Base-by-base conservation (phyloP, 2,113 vertebrate genomes). In the Acanthochromis polyacanthus region DNA sequence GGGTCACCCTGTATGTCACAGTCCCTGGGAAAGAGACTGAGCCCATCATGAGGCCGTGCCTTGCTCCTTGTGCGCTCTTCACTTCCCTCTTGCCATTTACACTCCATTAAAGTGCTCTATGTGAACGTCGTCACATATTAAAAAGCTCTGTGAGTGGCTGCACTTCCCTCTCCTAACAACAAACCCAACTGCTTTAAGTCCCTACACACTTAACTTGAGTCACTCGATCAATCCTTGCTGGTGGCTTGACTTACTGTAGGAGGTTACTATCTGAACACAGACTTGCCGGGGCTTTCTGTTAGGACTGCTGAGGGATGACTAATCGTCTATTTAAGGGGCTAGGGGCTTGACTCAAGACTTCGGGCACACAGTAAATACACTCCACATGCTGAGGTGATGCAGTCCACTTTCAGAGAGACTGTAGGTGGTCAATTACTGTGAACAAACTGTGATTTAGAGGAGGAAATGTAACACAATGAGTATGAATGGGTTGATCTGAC, bases 301-400 rank as follows among this genome's bases (percentile, higher is more conserved):
- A 56, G 62, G 77, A 56, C 75, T 28, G 81, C 75, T 87, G 71
- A 53, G 65, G 81, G 81, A 83, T 90, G 87, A 92, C 85, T 88
- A 89, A 88, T 81, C 61, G 63, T 72, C 90, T 78, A 85, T 91
- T 88, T 88, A 88, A 90, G 81, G 80, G 80, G 57, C 79, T 85
- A 38, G 6, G 63, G 83, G 69, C 72, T 75, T 57, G 30, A 80
- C 80, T 50, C 51, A 80, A 57, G 74, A 76, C 78, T 80, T 78
- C 30, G 71, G 67, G 60, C 68, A 30, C 14, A 25, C n/a, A 45
- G 69, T 78, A 75, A 78, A 80, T 78, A 78, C 69, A 83, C 83
- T 22, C 77, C 25, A 36, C 70, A 83, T 25, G 83, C 38, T 1
- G 71, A 60, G 59, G 57, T 86, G 81, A 88, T 22, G 74, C 68